Conservation (phyloP, 2,888 invertebrate genomes). For the Lepidocyrtoides sp. region DNA sequence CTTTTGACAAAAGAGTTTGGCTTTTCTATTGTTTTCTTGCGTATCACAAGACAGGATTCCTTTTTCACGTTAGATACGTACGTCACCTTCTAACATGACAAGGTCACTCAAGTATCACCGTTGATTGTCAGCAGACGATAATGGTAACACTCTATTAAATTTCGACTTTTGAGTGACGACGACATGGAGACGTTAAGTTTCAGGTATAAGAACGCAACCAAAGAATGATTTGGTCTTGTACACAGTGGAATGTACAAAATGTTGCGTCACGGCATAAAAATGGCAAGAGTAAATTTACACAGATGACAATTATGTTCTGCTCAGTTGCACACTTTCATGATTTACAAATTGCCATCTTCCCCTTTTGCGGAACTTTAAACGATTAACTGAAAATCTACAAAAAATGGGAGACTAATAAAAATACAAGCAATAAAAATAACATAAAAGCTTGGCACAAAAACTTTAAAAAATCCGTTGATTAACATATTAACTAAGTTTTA, state of each 20-base stretch:
- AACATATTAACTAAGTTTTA: too few species aligned
- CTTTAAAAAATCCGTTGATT: too few species aligned
- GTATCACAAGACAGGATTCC: neutral
- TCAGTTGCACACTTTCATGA: conserved; percentile 4
- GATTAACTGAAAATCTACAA: neutral
- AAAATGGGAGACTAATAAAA: neutral
- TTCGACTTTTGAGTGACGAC: neutral
- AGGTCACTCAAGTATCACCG: conserved; percentile 43
- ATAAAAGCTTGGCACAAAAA: too few species aligned
- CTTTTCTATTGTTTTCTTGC: conserved; percentile 12
- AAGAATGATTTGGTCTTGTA: too few species aligned
- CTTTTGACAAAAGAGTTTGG: conserved; percentile 31
- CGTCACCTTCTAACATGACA: conserved; percentile 41
- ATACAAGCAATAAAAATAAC: neutral
- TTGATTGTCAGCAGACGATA: conserved; percentile 10
- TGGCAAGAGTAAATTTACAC: neutral
- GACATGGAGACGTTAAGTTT: too few species aligned
- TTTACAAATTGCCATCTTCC: neutral
- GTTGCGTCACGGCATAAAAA: neutral
- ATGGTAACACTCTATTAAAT: conserved; percentile 16
- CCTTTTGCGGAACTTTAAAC: neutral
- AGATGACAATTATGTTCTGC: conserved; percentile 23
- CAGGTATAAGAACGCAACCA: too few species aligned
- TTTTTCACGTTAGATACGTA: conserved; percentile 8
- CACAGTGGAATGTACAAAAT: neutral